Evolutionary conservation across 2,113 vertebrate species (phyloP).

Genomic region (Glareola pratincola): DNA sequence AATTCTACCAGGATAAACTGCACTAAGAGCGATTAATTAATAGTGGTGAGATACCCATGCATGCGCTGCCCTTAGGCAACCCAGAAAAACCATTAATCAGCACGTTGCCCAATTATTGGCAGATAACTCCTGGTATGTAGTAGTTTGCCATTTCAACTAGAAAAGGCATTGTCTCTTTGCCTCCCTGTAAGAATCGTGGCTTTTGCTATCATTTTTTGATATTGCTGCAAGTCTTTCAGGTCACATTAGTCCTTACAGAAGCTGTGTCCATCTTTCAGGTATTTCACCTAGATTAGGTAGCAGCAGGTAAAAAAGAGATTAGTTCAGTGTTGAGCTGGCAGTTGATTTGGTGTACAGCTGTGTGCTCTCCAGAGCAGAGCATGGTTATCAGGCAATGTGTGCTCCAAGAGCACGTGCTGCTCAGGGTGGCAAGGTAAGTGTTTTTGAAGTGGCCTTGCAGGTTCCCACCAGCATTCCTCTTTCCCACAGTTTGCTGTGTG

Average conservation of each 20-base stretch:
- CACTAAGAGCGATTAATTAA: conserved; percentile 36
- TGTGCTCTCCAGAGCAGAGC: background rate
- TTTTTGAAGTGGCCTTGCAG: background rate
- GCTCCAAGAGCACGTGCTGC: background rate
- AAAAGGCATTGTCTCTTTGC: background rate
- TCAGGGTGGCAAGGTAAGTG: background rate
- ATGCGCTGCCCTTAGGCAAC: conserved; percentile 35
- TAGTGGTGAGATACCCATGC: background rate
- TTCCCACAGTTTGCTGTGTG: background rate
- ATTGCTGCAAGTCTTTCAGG: background rate
- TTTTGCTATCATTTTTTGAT: background rate
- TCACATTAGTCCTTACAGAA: background rate
- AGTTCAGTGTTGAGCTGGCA: background rate
- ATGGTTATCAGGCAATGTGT: background rate
- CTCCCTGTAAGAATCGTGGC: background rate
- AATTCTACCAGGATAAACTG: conserved; percentile 37
- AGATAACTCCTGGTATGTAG: background rate
- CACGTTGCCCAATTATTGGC: conserved; percentile 28
- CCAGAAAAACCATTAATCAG: conserved; percentile 42
- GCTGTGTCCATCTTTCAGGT: accelerated
- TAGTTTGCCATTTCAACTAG: conserved; percentile 38
- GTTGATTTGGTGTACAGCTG: background rate
- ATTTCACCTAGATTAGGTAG: background rate
- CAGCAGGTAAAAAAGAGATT: background rate
- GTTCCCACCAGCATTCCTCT: background rate